Base-by-base conservation (phyloP, 2,888 invertebrate species). In the Plebejus anna region DNA sequence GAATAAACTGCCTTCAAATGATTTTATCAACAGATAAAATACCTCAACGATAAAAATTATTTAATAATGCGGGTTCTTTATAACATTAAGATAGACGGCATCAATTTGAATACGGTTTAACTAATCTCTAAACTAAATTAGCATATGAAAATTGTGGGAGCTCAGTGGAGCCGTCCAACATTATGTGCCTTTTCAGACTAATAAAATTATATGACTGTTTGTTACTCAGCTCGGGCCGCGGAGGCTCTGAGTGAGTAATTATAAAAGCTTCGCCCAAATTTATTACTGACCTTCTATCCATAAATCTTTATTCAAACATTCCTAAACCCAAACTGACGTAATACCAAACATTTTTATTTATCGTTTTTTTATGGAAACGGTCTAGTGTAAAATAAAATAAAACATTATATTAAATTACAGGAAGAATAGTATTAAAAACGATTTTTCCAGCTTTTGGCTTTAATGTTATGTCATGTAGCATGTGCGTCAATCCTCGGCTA, bases 151-250 rank as follows among this genome's bases (percentile, higher is more conserved):
- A 76, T 72, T 76, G 42, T 76, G 32, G 32, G n/a, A 76, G 47
- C 61, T 72, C 16, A 72, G 61, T 32, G 32, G 61, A 61, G 70
- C 76, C 70, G 22, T 28, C 16, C 72, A 32, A 42, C 77, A 59
- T 76, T 79, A 76, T 75, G 78, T 77, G 77, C 77, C 76, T 77
- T 81, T 80, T 82, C 79, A 79, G 83, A 84, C 84, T 86, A 85
- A 89, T 88, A 86, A 87, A 89, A 87, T 89, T 84, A 88, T 88
- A 86, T 84, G 86, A 85, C 86, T 85, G 86, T 88, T 89, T 86
- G 83, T 89, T 84, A 86, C 84, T 84, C 83, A 83, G 82, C 78
- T 79, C 77, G 78, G 79, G 82, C 77, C 76, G 75, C 78, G 77
- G 81, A 59, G 81, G 83, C 83, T 84, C 81, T 83, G 81, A 83